Evolutionary conservation across 2,113 vertebrate genomes (phyloP).

Genomic region (Nothoprocta perdicaria): DNA sequence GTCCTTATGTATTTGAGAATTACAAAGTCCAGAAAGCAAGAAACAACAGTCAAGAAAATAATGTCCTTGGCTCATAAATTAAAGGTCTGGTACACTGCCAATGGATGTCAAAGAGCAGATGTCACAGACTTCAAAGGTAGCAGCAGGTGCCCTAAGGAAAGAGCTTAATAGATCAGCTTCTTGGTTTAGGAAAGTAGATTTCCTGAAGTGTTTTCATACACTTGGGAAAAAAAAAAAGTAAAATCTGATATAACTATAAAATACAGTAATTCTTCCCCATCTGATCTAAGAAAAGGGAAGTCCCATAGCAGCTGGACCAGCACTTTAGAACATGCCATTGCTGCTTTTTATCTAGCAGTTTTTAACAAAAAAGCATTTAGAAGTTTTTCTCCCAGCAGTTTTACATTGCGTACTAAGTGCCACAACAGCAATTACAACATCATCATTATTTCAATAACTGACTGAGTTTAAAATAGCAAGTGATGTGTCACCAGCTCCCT

Average conservation of each 20-base stretch:
- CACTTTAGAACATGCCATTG: background rate
- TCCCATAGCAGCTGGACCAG: constrained; percentile 11
- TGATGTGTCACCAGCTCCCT: background rate
- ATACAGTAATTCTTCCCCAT: background rate
- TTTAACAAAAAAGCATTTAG: background rate
- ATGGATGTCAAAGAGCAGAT: background rate
- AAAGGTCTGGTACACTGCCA: background rate
- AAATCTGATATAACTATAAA: background rate
- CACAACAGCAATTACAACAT: background rate
- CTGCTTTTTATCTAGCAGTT: background rate
- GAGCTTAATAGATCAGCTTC: background rate
- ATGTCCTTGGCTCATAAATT: background rate
- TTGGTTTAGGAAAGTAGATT: background rate
- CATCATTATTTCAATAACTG: background rate
- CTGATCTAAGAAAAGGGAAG: constrained; percentile 34
- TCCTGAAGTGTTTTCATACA: background rate
- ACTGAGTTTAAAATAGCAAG: background rate
- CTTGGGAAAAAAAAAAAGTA: background rate
- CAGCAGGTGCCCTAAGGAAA: background rate
- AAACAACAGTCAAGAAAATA: too few species aligned
- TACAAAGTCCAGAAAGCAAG: background rate
- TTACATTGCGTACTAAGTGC: background rate
- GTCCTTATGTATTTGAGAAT: constrained; percentile 12
- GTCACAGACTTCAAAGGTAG: background rate
- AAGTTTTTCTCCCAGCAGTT: background rate